Conservation (phyloP, 2,113 vertebrate genomes). For the Pelecanus crispus region DNA sequence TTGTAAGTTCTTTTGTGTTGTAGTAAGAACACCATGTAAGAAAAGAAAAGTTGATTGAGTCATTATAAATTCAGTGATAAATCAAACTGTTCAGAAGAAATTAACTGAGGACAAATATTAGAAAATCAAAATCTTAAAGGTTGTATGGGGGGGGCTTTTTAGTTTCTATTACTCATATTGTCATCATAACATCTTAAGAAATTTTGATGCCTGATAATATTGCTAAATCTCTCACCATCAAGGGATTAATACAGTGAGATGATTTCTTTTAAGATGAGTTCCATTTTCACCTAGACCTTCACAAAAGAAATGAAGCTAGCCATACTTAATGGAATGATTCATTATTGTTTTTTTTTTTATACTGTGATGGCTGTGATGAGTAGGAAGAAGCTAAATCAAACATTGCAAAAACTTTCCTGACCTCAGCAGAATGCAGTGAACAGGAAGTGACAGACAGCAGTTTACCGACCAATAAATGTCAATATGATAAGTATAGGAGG, state of each 20-base stretch:
- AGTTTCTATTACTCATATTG: not conserved
- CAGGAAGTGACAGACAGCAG: not conserved
- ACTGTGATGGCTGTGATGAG: not conserved
- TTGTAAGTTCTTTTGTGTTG: not conserved
- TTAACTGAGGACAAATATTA: not conserved
- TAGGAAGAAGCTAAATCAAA: constrained; percentile 40
- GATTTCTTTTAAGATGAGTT: not conserved
- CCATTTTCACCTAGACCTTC: not conserved
- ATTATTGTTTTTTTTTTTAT: not conserved
- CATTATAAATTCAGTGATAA: not conserved
- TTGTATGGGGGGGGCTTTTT: not conserved
- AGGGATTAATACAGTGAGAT: not conserved
- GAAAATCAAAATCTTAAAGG: not conserved
- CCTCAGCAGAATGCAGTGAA: not conserved
- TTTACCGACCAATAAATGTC: not conserved
- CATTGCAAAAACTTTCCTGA: not conserved
- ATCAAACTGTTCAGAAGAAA: not conserved
- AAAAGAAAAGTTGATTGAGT: not conserved
- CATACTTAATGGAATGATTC: not conserved
- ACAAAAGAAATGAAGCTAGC: not conserved
- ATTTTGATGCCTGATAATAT: not conserved
- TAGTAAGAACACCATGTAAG: not conserved
- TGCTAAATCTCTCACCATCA: not conserved
- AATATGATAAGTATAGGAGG: not conserved
- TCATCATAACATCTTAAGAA: not conserved